A percentile compares a stretch with the other conserved stretches of the same genome.
Conservation (phyloP, 1,140 invertebrate genomes). For the Chrysoperla carnea region DNA sequence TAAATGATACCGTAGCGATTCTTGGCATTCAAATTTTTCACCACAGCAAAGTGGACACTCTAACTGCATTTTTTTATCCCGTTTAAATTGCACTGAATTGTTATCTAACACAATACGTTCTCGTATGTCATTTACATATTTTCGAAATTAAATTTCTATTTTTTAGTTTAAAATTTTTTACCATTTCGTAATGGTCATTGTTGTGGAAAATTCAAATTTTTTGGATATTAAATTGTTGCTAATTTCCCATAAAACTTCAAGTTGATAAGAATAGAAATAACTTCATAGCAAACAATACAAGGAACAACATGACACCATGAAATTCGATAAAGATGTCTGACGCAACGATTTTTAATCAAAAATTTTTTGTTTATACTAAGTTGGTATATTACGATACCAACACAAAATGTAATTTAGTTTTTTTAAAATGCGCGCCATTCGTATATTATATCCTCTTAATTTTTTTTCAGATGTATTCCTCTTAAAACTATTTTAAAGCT, state of each 20-base stretch:
- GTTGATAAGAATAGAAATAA: conserved; percentile 17
- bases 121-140: not conserved
- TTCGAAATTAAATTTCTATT: not conserved
- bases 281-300: conserved; percentile 21
- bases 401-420: no score
- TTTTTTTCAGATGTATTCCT: no score
- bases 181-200: not conserved
- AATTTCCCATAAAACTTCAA: conserved; percentile 22
- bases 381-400: no score
- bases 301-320: no score
- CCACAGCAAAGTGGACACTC: conserved; percentile 44
- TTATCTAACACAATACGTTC: conserved; percentile 5
- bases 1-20: conserved; percentile 37
- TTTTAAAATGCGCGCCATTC: no score
- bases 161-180: not conserved
- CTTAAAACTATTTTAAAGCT: no score
- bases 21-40: conserved; percentile 33
- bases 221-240: conserved; percentile 23
- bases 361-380: no score
- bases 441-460: no score
- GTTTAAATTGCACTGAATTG: conserved; percentile 26
- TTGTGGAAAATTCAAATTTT: conserved; percentile 5
- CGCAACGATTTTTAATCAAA: no score
- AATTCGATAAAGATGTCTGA: no score
- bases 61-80: conserved; percentile 13